Base-by-base conservation (phyloP, 2,888 invertebrate genomes). In the Cerastis rubricosa region DNA sequence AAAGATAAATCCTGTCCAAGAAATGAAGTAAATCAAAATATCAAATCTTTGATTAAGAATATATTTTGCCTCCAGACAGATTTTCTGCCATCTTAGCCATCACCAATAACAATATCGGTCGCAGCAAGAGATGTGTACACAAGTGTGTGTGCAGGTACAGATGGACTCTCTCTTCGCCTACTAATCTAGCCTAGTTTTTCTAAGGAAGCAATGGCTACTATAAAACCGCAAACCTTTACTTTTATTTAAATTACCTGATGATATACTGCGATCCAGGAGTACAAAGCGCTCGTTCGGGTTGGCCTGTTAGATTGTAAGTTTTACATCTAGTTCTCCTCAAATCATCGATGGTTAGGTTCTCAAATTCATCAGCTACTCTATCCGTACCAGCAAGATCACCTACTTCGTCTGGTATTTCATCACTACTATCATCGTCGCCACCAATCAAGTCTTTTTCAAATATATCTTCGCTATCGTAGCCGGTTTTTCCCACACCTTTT, bases 181-280 rank as follows among this genome's bases (percentile, higher is more conserved):
- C 29, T 9, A 64, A 64, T 64, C 40, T 40, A n/a, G 43, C 25
- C 43, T 43, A 43, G 9, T 43, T 54, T 54, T n/a, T n/a, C n/a
- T 5, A 54, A 43, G n/a, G 11, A 11, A 66, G 45, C 25, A 25
- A 47, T 47, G 47, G 45, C 2, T 22, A 25, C 12, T 19, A 19
- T 25, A 12, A 8, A 47, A 66, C n/a, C 22, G 2, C 22, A 22
- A 35, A n/a, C 2, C 2, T 17, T 67, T 8, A 35, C 49, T 8
- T 43, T 2, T 14, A 5, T 57, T 59, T 3, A 25, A 43, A 22
- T 22, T 54, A 96, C 95, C 92, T 93, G 51, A 95, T 90, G 11
- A 95, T 93, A 65, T 96, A 96, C 87, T 93, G 90, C 2, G 94
- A 89, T 5, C 95, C 96, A 17, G 95, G 92, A 0, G 94, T 93